These are phyloP conservation scores for Himalopsyche kuldschensis DNA, from an alignment of 2,888 invertebrate species.

Conservation along the genomic window DNA sequence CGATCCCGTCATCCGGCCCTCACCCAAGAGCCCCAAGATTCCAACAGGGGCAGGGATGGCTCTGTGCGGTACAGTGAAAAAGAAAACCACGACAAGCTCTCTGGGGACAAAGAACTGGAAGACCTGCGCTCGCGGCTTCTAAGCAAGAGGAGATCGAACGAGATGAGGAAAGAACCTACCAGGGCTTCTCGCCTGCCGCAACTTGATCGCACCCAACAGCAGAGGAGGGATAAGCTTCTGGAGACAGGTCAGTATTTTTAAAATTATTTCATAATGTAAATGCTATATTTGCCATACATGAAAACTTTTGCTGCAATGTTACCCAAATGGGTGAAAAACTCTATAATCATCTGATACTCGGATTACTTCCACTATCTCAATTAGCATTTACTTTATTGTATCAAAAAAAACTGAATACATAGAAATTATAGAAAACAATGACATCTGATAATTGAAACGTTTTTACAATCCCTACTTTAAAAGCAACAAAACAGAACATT, in stretches of 20 bases:
- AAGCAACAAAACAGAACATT: too few relatives aligned
- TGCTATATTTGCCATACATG: too few relatives aligned
- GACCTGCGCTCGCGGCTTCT: slow-evolving; percentile 74
- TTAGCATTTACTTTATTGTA: too few relatives aligned
- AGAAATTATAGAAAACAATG: too few relatives aligned
- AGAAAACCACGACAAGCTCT: slow-evolving; percentile 54
- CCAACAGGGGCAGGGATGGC: neutral
- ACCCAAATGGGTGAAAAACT: too few relatives aligned
- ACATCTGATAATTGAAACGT: too few relatives aligned
- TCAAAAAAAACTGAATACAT: too few relatives aligned
- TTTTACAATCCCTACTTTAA: too few relatives aligned
- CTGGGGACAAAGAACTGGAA: slow-evolving; percentile 67
- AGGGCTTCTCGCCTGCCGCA: neutral
- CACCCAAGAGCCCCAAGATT: neutral
- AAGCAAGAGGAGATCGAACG: slow-evolving; percentile 70
- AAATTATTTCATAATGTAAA: too few relatives aligned
- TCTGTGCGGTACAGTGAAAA: slow-evolving; percentile 32
- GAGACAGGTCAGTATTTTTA: slow-evolving; percentile 67
- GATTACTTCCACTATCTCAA: too few relatives aligned
- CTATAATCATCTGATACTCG: too few relatives aligned
- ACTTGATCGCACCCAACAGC: slow-evolving; percentile 48
- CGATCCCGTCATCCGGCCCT: slow-evolving; percentile 2
- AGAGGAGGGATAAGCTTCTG: slow-evolving; percentile 68
- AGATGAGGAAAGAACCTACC: slow-evolving; percentile 43
- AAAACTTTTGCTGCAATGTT: too few relatives aligned